These are phyloP conservation scores for Drosophila saltans DNA, from an alignment of 1,140 invertebrate species.

Conservation along the genomic window DNA sequence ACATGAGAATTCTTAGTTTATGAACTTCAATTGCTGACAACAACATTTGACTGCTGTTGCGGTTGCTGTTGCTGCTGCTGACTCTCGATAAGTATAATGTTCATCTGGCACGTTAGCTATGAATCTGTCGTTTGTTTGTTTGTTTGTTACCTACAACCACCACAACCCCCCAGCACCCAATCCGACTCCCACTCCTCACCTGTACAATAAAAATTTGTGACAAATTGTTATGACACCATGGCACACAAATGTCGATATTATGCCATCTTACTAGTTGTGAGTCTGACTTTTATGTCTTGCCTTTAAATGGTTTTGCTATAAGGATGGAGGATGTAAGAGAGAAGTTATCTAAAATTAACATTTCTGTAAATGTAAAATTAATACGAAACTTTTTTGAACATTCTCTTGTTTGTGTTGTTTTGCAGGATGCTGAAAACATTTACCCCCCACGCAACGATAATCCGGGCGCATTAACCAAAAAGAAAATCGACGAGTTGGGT, in stretches of 20 bases:
- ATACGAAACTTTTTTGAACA: slow-evolving; percentile 31
- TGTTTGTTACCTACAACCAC: not conserved
- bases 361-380: slow-evolving; percentile 30
- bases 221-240: slow-evolving; percentile 71
- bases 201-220: slow-evolving; percentile 74
- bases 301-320: not conserved
- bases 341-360: slow-evolving; percentile 32
- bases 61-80: not conserved
- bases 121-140: slow-evolving; percentile 42
- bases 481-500: slow-evolving; percentile 64
- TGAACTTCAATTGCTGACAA: slow-evolving; percentile 58
- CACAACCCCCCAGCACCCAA: not conserved
- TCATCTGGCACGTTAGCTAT: slow-evolving; percentile 49
- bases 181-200: not conserved
- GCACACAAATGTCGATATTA: slow-evolving; percentile 65
- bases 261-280: slow-evolving; percentile 45
- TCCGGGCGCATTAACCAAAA: slow-evolving; percentile 50
- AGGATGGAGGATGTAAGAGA: slow-evolving; percentile 21
- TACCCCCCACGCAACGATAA: slow-evolving; percentile 64
- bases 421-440: slow-evolving; percentile 64
- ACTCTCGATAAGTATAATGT: slow-evolving; percentile 36
- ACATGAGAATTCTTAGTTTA: slow-evolving; percentile 78
- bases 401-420: slow-evolving; percentile 26
- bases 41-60: not conserved
- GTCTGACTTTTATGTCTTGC: slow-evolving; percentile 59